A percentile compares a stretch with the other conserved stretches of the same genome.
Conservation (phyloP, 2,797 vertebrate species). For the Champsocephalus gunnari region DNA sequence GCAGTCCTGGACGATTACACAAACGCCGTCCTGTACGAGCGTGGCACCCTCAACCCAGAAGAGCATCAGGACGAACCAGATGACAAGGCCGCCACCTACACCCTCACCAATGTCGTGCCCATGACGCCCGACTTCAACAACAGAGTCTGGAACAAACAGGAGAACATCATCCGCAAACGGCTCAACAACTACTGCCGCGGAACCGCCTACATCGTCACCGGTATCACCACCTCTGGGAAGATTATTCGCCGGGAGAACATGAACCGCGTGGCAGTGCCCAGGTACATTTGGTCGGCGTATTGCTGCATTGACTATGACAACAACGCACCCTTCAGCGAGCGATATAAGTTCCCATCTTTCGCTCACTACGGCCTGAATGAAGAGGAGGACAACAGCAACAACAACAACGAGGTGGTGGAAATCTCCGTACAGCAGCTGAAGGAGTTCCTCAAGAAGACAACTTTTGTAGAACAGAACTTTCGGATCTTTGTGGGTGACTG, state of each 20-base stretch:
- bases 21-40: constrained; percentile 75
- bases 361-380: constrained; percentile 78
- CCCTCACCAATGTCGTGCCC: constrained; percentile 82
- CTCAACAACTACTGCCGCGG: constrained; percentile 84
- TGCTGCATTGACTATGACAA: constrained; percentile 81
- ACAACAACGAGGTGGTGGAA: constrained; percentile 66
- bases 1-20: constrained; percentile 79
- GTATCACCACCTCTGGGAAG: constrained; percentile 76
- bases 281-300: constrained; percentile 82
- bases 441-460: constrained; percentile 77
- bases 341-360: constrained; percentile 81
- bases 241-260: constrained; percentile 77
- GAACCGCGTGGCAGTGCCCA: constrained; percentile 77
- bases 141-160: constrained; percentile 67
- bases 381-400: constrained; percentile 35
- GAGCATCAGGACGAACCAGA: constrained; percentile 73
- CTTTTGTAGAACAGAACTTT: constrained; percentile 76
- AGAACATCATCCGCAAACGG: constrained; percentile 72
- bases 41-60: constrained; percentile 76
- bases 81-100: constrained; percentile 84
- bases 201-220: constrained; percentile 76
- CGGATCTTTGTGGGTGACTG: constrained; percentile 80
- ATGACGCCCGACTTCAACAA: constrained; percentile 61
- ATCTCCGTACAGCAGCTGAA: constrained; percentile 71
- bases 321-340: constrained; percentile 74